Evolutionary conservation across 92 coral and sea anemone species (phyloP), one percentile per base, ranked within the genome.

Genomic region (Siderastrea siderea): DNA sequence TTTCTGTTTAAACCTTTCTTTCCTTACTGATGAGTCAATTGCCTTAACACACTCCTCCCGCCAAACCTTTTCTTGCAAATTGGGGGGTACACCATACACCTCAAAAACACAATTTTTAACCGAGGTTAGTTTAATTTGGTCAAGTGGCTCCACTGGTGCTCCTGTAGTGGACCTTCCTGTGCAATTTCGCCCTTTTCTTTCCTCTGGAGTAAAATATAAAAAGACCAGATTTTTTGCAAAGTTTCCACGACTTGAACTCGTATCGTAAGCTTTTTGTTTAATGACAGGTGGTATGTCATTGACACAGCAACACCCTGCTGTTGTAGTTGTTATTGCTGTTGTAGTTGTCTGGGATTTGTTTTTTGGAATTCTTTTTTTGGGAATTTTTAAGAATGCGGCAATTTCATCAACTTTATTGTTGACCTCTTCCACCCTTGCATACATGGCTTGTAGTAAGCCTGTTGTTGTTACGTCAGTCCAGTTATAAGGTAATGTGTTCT

Each of bases 21-120:
- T 71, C 47, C 76, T 71, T 3, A 47, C 13, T 9, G 13, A 71
- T 1, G 76, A n/a, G 8, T 71, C 58, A 10, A 71, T 71, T 6
- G 55, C 75, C 19, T 71, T 71, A 3, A 71, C 75, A 46, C 75
- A 71, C 7, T 71, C 76, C 76, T 71, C 76, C 55, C 13, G 10
- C 76, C 76, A 49, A 9, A 71, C 76, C 17, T 2, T 4, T 49
- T 71, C 76, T 50, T 48, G 76, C 6, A 71, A 3, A 1, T 47
- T 47, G 10, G 17, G 1, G 1, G 76, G 76, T 3, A 71, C 76
- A 48, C 13, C 59, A 16, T 47, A 47, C 47, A 4, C 7, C 71
- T 71, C 44, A 47, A 71, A 71, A 4, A 71, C 55, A 7, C 16
- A 47, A 1, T 71, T 19, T 71, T 71, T 71, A 3, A 71, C 13